Percentiles rank a stretch among this genome's conserved stretches.
Conservation (phyloP, 2,113 vertebrate genomes). For the Myodes glareolus region DNA sequence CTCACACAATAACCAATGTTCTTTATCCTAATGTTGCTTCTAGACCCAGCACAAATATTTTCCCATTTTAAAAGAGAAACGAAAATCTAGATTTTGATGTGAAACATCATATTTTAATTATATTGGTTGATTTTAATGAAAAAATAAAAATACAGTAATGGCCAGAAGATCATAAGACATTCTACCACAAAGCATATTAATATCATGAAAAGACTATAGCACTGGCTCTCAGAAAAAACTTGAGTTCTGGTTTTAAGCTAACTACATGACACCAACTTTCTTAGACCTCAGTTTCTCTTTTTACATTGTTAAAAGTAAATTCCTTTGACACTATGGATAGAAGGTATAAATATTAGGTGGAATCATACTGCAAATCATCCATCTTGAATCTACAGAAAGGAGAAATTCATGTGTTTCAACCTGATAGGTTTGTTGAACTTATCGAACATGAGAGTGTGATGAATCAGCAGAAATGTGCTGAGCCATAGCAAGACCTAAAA, state of each 20-base stretch:
- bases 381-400: background rate
- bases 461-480: background rate
- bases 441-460: background rate
- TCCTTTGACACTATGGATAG: background rate
- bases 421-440: background rate
- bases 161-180: background rate
- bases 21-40: background rate
- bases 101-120: slow-evolving; percentile 55
- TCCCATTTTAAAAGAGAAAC: slow-evolving; percentile 30
- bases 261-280: background rate
- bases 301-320: slow-evolving; percentile 28
- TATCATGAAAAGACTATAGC: background rate
- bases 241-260: slow-evolving; percentile 14
- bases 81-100: slow-evolving; percentile 1
- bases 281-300: background rate
- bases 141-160: background rate
- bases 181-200: background rate
- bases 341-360: background rate
- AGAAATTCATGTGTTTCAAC: background rate
- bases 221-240: background rate
- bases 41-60: background rate
- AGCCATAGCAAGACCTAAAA: background rate
- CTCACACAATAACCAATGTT: background rate
- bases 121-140: background rate
- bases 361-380: background rate